phyloP scores from a whole-genome alignment of 2,797 vertebrate genomes.

The Falco novaeseelandiae region DNA sequence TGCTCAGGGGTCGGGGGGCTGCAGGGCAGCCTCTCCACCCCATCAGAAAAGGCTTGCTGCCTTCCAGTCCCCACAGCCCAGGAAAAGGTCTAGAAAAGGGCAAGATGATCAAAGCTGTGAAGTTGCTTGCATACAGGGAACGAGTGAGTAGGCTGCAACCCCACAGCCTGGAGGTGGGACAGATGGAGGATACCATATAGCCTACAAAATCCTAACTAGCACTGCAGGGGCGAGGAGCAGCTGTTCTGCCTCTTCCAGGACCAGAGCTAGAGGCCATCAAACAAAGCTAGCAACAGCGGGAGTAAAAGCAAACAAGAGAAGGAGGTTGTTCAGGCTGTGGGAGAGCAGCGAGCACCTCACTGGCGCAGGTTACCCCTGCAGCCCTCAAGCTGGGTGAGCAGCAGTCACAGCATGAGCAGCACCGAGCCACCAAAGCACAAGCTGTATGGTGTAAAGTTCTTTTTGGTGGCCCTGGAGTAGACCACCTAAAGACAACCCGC shows the following conservation, averaged over 20 bases:
- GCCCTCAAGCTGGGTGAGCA: neutral
- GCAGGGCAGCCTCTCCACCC: neutral
- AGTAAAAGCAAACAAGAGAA: neutral
- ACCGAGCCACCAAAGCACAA: neutral
- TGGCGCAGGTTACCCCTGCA: fast-evolving
- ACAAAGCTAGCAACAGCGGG: fast-evolving
- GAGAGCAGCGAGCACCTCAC: neutral
- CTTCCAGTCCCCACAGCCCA: fast-evolving
- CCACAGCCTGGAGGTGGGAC: neutral
- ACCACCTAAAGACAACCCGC: neutral
- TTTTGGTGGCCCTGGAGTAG: neutral
- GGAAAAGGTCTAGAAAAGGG: neutral
- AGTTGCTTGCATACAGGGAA: fast-evolving
- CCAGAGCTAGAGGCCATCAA: neutral
- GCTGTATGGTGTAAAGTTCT: fast-evolving
- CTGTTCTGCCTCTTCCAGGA: neutral
- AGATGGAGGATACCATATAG: neutral
- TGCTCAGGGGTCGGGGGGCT: fast-evolving
- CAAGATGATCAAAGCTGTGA: fast-evolving
- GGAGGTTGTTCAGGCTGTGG: fast-evolving
- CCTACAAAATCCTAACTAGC: neutral
- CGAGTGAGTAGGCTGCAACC: fast-evolving
- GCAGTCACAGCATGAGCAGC: neutral
- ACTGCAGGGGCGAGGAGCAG: fast-evolving
- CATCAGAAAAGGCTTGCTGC: neutral